Base-by-base conservation (phyloP, 2,113 vertebrate species). In the Pterocles gutturalis region DNA sequence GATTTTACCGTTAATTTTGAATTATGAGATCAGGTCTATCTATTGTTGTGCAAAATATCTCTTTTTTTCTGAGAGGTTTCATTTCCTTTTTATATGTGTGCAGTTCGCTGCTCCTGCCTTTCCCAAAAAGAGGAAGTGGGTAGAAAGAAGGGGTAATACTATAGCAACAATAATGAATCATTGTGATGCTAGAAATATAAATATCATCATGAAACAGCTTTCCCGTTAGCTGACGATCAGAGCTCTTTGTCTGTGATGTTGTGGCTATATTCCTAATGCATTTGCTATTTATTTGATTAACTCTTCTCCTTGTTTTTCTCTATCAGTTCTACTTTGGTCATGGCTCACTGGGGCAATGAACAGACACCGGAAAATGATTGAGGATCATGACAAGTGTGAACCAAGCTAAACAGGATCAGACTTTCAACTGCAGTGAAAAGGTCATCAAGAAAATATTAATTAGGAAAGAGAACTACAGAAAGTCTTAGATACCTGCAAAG, bases 131-230 rank as follows among this genome's bases (percentile, higher is more conserved):
- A 93, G 49, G 95, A 96, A 92, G 77, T 72, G 66, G 38, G 65
- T n/a, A 72, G 83, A 87, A 89, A 71, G 49, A 78, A 15, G 7
- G 58, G 29, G 22, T 14, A 95, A 92, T 48, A 16, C 72, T 89
- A 66, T 33, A 91, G 89, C 93, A 96, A 89, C 55, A 79, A 66
- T 21, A 86, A 89, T 58, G 57, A 83, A 45, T 90, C 88, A 92
- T 7, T 71, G 43, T 62, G 48, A 57, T 92, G 71, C 16, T 83
- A 54, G 53, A 81, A 89, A 91, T 70, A 71, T 3, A 89, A 90
- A 88, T 67, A 79, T 43, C 34, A 82, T 51, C 16, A 67, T 0
- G 5, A 64, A 90, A 38, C n/a, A 58, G 55, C 5, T 6, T 83
- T 82, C 67, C 67, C 78, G 60, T 78, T 77, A 92, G 21, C 26